phyloP scores from a whole-genome alignment of 1,140 invertebrate genomes.

The Euura lappo region DNA sequence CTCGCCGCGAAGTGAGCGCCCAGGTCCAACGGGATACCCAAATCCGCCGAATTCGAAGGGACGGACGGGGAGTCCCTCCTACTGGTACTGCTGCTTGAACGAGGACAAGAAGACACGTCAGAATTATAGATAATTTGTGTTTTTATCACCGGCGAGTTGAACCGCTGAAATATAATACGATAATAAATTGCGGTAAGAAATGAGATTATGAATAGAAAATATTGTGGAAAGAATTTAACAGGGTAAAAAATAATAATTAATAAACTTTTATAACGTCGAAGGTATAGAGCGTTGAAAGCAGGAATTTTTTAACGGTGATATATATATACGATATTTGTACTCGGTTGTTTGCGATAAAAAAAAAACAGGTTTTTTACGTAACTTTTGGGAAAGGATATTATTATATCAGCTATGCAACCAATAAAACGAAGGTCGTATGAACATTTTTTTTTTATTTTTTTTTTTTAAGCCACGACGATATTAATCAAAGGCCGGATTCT shows the following conservation, averaged over 20 bases:
- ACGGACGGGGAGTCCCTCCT: slow-evolving; percentile 52
- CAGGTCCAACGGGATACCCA: slow-evolving; percentile 48
- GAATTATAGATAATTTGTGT: not conserved
- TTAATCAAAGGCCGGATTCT: slow-evolving; percentile 29
- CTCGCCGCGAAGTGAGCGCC: slow-evolving; percentile 48
- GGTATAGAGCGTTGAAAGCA: slow-evolving; percentile 15
- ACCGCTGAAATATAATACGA: too few relatives aligned
- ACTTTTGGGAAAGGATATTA: not conserved
- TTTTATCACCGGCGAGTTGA: too few relatives aligned
- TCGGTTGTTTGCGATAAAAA: too few relatives aligned
- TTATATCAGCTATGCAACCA: slow-evolving; percentile 9
- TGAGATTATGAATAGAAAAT: not conserved
- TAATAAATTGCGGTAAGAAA: not conserved
- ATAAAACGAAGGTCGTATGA: slow-evolving; percentile 20
- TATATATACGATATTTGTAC: not conserved
- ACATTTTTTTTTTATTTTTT: not conserved
- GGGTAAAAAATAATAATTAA: too few relatives aligned
- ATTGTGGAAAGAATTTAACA: too few relatives aligned
- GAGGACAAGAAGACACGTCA: too few relatives aligned
- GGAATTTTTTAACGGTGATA: slow-evolving; percentile 28
- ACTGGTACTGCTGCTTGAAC: slow-evolving; percentile 38
- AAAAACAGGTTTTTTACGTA: too few relatives aligned
- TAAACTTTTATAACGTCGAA: too few relatives aligned
- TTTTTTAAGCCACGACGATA: not conserved
- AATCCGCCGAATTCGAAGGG: slow-evolving; percentile 38